Evolutionary conservation across 2,888 invertebrate genomes (phyloP).

Genomic region (Campopleginae sp.): DNA sequence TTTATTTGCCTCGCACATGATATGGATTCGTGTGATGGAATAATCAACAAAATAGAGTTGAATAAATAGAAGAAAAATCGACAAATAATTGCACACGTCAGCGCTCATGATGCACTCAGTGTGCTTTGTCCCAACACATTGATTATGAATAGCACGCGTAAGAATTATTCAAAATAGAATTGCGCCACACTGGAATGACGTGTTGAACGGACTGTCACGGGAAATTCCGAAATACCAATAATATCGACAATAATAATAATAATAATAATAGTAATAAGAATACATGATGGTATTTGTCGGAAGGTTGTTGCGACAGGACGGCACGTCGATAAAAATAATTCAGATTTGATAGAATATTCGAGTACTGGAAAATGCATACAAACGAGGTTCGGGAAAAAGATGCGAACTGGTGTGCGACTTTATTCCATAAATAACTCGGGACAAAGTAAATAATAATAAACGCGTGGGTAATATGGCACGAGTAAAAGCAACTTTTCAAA

Average conservation of each 20-base stretch:
- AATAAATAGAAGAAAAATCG: not conserved
- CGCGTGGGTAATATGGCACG: slow-evolving; percentile 5
- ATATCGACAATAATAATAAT: not conserved
- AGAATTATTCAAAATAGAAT: not conserved
- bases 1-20: not conserved
- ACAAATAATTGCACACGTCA: not conserved
- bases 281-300: not conserved
- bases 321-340: not conserved
- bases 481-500: slow-evolving; percentile 61
- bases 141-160: not conserved
- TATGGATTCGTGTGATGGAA: not conserved
- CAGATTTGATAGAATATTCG: not conserved
- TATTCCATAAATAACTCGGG: slow-evolving; percentile 36
- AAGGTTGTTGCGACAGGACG: not conserved
- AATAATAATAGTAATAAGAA: not conserved
- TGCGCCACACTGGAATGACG: not conserved
- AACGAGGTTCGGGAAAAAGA: slow-evolving; percentile 9
- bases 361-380: not conserved
- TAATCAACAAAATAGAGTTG: slow-evolving; percentile 1
- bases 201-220: not conserved
- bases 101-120: not conserved
- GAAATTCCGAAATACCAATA: not conserved
- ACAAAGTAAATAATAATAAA: slow-evolving; percentile 30
- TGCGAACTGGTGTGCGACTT: slow-evolving; percentile 20
- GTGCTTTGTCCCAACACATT: not conserved